A percentile compares a stretch with the other conserved stretches of the same genome.
These are phyloP conservation scores for Gavialis gangeticus DNA, from an alignment of 2,113 vertebrate species.

Conservation along the genomic window DNA sequence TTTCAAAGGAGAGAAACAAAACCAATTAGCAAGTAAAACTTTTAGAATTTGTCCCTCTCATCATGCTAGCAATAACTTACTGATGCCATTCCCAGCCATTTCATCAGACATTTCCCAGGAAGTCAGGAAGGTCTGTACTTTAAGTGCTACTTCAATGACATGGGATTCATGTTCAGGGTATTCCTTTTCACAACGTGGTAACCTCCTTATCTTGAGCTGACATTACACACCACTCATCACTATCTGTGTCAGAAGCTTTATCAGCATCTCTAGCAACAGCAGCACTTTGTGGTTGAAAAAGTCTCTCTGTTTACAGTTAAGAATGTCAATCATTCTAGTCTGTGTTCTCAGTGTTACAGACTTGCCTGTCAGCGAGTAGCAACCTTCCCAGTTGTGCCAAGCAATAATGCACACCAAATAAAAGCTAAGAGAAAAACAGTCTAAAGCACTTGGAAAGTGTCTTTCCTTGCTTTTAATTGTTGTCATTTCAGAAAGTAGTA, in stretches of 20 bases:
- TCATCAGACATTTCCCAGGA: neutral
- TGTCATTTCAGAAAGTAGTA: neutral
- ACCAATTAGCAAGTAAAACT: neutral
- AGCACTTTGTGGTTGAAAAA: constrained; percentile 30
- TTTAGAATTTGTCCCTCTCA: neutral
- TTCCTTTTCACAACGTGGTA: neutral
- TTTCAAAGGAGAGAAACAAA: neutral
- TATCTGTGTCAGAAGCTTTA: constrained; percentile 50
- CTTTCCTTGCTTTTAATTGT: neutral
- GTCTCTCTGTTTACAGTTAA: constrained; percentile 44
- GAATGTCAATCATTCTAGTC: constrained; percentile 19
- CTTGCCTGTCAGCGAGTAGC: constrained; percentile 9
- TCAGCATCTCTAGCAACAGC: constrained; percentile 49
- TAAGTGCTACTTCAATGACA: constrained; percentile 31
- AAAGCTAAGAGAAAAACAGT: neutral
- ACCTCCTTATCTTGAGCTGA: constrained; percentile 56
- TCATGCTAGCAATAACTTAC: constrained; percentile 3
- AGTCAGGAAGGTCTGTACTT: neutral
- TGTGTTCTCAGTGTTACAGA: constrained; percentile 38
- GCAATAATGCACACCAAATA: neutral
- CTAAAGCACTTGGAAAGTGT: neutral
- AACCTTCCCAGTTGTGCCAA: constrained; percentile 7
- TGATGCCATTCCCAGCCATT: neutral
- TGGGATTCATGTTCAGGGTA: constrained; percentile 19
- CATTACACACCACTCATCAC: constrained; percentile 13